These are phyloP conservation scores for Galaxias olidus DNA, from an alignment of 2,797 vertebrate genomes.

Conservation along the genomic window DNA sequence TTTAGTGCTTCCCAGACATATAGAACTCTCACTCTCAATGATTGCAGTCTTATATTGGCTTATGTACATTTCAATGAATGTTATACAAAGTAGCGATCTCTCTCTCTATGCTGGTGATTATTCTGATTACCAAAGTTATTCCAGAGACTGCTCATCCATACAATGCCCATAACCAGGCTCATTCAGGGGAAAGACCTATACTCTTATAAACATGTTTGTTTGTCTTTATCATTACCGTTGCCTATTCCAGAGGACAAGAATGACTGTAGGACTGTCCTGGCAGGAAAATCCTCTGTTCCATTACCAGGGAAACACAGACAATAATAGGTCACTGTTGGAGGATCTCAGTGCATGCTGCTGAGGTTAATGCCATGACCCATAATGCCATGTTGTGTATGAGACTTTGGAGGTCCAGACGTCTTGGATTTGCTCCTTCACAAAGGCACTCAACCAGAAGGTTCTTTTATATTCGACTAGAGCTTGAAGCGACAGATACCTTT, in stretches of 20 bases:
- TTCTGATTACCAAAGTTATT: conserved; percentile 33
- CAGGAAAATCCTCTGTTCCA: conserved; percentile 47
- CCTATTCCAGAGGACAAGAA: background rate
- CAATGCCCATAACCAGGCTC: conserved; percentile 8
- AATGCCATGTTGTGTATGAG: conserved; percentile 56
- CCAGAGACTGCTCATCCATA: conserved; percentile 22
- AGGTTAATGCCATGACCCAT: conserved; percentile 58
- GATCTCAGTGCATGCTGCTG: conserved; percentile 33
- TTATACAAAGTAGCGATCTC: background rate
- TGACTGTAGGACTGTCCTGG: conserved; percentile 14
- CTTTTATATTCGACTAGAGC: conserved; percentile 46
- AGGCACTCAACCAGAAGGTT: conserved; percentile 61
- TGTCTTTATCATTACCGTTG: conserved; percentile 14
- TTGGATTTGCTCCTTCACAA: conserved; percentile 47
- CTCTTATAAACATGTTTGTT: conserved; percentile 25
- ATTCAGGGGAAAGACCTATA: conserved; percentile 22
- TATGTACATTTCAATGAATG: no score
- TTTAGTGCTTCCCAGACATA: no score
- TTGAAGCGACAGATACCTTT: conserved; percentile 31
- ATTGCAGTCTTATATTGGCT: no score
- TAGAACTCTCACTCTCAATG: background rate
- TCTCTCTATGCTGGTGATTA: conserved; percentile 24
- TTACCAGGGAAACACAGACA: conserved; percentile 32
- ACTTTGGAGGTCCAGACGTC: conserved; percentile 58
- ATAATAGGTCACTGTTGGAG: conserved; percentile 42